Percentiles rank a stretch among this genome's conserved stretches.
These are phyloP conservation scores for Astropecten irregularis DNA, from an alignment of 53 echinoderm and acorn worm species.

Conservation along the genomic window DNA sequence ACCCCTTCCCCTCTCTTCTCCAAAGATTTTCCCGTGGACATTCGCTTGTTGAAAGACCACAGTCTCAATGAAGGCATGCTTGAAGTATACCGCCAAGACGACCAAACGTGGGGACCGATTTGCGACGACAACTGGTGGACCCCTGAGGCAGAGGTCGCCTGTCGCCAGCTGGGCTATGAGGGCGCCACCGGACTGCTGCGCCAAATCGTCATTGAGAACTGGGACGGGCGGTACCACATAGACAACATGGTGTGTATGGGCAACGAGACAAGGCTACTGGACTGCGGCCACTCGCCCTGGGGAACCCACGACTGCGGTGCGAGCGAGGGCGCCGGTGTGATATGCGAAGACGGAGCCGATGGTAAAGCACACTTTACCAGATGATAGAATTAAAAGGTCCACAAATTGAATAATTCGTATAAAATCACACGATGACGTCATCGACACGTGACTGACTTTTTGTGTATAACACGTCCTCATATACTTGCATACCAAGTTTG, in stretches of 20 bases:
- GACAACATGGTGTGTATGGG: background rate
- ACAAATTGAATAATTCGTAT: no score
- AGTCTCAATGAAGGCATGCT: background rate
- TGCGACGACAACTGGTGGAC: background rate
- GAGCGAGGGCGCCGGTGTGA: background rate
- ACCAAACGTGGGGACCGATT: background rate
- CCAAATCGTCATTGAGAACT: background rate
- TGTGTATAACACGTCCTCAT: no score
- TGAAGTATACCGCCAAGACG: background rate
- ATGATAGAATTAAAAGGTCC: no score
- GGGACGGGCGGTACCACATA: background rate
- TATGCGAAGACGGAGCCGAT: no score
- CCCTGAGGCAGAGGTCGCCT: background rate
- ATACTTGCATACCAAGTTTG: no score
- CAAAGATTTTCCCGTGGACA: background rate
- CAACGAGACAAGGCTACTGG: background rate
- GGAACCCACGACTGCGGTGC: background rate
- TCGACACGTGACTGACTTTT: no score
- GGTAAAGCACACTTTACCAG: no score
- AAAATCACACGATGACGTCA: no score
- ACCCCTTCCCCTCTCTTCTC: no score
- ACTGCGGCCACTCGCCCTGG: background rate
- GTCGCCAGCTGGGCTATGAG: slow-evolving; percentile 14
- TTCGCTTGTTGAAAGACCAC: background rate
- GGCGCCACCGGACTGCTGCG: background rate